Evolutionary conservation across 2,888 invertebrate genomes (phyloP).

Genomic region (Tenthredo livida): DNA sequence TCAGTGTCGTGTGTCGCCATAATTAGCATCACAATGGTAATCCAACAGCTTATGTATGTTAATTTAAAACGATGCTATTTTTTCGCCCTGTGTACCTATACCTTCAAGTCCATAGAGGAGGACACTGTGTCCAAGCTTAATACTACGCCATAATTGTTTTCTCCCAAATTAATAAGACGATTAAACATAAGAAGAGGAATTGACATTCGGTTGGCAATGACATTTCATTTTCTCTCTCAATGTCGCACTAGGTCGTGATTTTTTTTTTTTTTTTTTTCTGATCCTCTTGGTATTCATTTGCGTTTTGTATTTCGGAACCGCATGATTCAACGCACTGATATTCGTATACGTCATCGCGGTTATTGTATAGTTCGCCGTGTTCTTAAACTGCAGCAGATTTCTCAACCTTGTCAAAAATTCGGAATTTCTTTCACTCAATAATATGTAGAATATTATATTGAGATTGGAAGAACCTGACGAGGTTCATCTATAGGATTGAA

Average conservation of each 20-base stretch:
- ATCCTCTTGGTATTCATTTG: background rate
- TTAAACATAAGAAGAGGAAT: background rate
- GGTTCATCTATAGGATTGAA: no score
- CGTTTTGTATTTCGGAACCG: background rate
- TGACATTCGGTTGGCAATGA: background rate
- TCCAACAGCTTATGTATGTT: conserved; percentile 34
- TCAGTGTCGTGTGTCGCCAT: conserved; percentile 30
- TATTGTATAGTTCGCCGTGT: no score
- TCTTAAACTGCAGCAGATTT: no score
- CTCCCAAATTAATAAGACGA: background rate
- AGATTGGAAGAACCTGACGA: no score
- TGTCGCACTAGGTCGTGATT: background rate
- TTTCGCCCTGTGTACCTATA: background rate
- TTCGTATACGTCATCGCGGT: no score
- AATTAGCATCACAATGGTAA: conserved; percentile 36
- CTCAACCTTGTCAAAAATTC: no score
- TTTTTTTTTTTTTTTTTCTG: background rate
- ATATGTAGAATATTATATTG: no score
- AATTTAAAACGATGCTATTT: conserved; percentile 12
- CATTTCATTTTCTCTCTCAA: background rate
- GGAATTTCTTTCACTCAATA: no score
- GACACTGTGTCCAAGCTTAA: no score
- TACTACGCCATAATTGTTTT: background rate
- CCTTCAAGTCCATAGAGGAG: background rate
- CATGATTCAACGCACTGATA: background rate